Base-by-base conservation (phyloP, 2,888 invertebrate species). In the Seira musarum region DNA sequence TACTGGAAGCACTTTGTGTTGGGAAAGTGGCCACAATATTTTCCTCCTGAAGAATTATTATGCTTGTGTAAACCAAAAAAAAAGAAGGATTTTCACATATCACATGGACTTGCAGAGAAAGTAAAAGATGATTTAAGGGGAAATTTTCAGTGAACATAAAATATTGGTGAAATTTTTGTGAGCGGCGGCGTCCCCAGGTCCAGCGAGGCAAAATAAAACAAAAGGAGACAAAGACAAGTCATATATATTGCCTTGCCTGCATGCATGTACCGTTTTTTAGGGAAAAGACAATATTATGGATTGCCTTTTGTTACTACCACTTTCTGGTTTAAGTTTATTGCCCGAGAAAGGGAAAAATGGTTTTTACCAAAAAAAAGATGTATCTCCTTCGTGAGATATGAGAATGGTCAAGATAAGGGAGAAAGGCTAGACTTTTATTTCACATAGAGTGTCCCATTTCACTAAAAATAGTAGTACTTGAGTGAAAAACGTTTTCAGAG, bases 141-240 rank as follows among this genome's bases (percentile, higher is more conserved):
- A 74, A 82, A 82, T 78, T 82, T 78, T 78, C 74, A 63, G 25
- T 73, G 61, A 63, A 82, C 72, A 82, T 82, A 78, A 82, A 78
- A 82, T 78, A 82, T 82, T 72, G 82, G 74, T 73, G 73, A 82
- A 82, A 78, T 82, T 82, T 82, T 78, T 82, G 78, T 82, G 77
- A 68, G 69, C 68, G 68, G 68, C 24, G 75, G n/a, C n/a, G 77
- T 30, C 61, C 68, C 60, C 72, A 78, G 78, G 82, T 82, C 78
- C 77, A 73, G 49, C 46, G 60, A 25, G 64, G 61, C 70, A 74
- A 78, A 82, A 78, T 81, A 81, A 81, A 76, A 81, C 81, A 81
- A 81, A 81, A 64, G 75, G 81, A 75, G 67, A 81, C 71, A 76
- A n/a, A n/a, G n/a, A n/a, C n/a, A n/a, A n/a, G n/a, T n/a, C n/a